Percentiles rank a stretch among this genome's conserved stretches.
Conservation (phyloP, 2,113 vertebrate species). For the Hippolais icterina region DNA sequence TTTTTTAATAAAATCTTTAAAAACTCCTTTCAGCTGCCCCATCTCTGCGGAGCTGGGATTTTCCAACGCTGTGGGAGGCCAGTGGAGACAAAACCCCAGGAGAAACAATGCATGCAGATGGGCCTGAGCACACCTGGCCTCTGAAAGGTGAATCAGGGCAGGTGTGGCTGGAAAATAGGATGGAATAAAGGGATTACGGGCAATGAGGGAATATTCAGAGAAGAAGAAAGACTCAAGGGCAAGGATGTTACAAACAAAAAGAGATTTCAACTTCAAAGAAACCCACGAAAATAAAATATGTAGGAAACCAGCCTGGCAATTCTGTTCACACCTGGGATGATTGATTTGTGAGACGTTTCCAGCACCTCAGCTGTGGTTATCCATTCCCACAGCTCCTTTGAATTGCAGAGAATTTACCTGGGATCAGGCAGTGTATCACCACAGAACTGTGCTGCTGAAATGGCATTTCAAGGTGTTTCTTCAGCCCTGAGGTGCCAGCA, state of each 20-base stretch:
- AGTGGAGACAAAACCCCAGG: not conserved
- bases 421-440: not conserved
- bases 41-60: not conserved
- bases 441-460: not conserved
- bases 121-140: not conserved
- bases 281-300: conserved; percentile 30
- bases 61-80: not conserved
- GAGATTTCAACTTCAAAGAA: conserved; percentile 56
- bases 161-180: conserved; percentile 1
- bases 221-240: conserved; percentile 34
- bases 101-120: not conserved
- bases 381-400: conserved; percentile 2
- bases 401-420: conserved; percentile 37
- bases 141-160: not conserved
- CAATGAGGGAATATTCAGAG: conserved; percentile 13
- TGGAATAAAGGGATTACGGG: conserved; percentile 18
- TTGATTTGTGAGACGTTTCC: conserved; percentile 55
- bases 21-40: not conserved
- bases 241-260: conserved; percentile 12
- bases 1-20: not conserved
- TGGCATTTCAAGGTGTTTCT: not conserved
- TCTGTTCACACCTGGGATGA: conserved; percentile 46
- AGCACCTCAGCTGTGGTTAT: not conserved
- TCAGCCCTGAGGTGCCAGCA: not conserved
- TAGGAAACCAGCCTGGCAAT: conserved; percentile 44